Base-by-base conservation (phyloP, 2,888 invertebrate species). In the Macrophya annulata region DNA sequence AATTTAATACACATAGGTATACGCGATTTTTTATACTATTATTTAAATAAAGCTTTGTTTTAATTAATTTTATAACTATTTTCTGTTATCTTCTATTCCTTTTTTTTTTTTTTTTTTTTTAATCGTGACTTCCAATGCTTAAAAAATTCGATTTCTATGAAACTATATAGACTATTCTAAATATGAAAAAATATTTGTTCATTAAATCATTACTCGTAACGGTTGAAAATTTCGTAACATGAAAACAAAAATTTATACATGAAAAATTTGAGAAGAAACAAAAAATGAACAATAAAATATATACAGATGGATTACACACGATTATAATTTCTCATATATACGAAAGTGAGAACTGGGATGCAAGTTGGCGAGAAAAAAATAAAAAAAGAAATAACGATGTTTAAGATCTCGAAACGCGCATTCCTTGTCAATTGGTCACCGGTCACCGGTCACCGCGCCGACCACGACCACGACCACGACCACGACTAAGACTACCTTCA, bases 381-480 rank as follows among this genome's bases (percentile, higher is more conserved):
- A 25, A 12, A 25, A 25, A 12, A 62, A 62, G 1, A 12, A 62
- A 25, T 3, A 48, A 6, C 55, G 4, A 51, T 31, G 12, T 51
- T 37, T 48, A 10, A 51, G 51, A 77, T 51, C 77, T 77, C 51
- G 25, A 77, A 77, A 77, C 48, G 48, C 37, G 12, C 68, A 68
- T 68, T 68, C 68, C 37, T 68, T 1, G 37, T 68, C 68, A 68
- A 68, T 68, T 68, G 68, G 68, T 68, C 68, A 68, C 68, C 37
- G 65, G 65, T 65, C 51, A 51, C 51, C 4, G 65, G 31, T 65
- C 12, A 31, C 25, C 31, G 17, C 31, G 31, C 31, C 31, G 31
- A 31, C 31, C 1, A 10, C 31, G 4, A 62, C 25, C 62, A 25
- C 68, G 37, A 68, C n/a, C n/a, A n/a, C 31, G 31, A 31, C 31